Evolutionary conservation across 2,113 vertebrate genomes (phyloP), one percentile per base, ranked within the genome.

Genomic region (Tragelaphus scriptus): DNA sequence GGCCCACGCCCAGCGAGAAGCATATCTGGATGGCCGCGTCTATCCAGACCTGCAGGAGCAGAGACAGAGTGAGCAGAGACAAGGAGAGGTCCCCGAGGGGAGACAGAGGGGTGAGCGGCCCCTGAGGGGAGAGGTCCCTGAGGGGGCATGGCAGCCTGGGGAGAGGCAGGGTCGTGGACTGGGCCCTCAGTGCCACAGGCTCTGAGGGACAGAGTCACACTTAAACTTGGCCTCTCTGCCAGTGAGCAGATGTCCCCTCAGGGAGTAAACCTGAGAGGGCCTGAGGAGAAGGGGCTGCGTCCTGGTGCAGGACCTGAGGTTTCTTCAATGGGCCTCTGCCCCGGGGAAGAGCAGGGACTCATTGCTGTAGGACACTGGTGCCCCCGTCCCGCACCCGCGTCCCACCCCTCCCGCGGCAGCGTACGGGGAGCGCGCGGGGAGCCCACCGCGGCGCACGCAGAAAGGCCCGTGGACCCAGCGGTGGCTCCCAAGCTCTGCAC

Each of bases 1-100:
- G 99, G 1, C 99, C 99, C 1, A 99, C 99, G 88, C 99, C 99
- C 80, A 99, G 98, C 6, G 99, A 99, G 98, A 99, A 99, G 98
- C 99, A 99, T 97, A 99, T 99, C 98, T 99, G 99, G 58, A 99
- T 99, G 95, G 99, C 99, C 26, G 99, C 99, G 77, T 99, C 99
- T 68, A 99, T 99, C 99, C 99, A 99, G 11, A 99, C 99, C 99
- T 99, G 98, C 0, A 94, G 98, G 98, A 97, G 98, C 93, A 58
- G 89, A 87, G 77, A 61, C 23, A 25, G 49, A 4, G 98, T 99
- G 99, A 99, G 98, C 98, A n/a, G n/a, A n/a, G n/a, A 3, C 5
- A 16, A 13, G 75, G 71, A 75, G 71, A 21, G n/a, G 17, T 0
- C 28, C 26, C 61, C 2, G 2, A 2, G 61, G 61, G 58, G 58